phyloP scores from a whole-genome alignment of 2,797 vertebrate species.

The Ptychobarbus kaznakovi region DNA sequence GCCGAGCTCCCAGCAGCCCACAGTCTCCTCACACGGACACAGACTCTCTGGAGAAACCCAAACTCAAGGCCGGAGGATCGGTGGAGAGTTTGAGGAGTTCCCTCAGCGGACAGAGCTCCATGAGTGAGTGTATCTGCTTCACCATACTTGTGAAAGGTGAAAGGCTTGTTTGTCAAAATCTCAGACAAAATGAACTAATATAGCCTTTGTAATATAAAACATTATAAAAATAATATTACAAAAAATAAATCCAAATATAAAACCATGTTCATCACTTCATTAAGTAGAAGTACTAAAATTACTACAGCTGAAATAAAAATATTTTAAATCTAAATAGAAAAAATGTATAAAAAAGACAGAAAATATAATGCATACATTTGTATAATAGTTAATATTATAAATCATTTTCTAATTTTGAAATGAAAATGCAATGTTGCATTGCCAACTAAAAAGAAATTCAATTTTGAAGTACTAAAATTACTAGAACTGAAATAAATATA shows the following conservation, averaged over 20 bases:
- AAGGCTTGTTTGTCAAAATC: background rate
- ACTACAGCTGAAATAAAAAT: no score
- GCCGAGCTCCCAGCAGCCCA: conserved; percentile 83
- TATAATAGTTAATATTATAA: background rate
- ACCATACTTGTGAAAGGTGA: background rate
- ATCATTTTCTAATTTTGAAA: background rate
- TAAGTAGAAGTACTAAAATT: no score
- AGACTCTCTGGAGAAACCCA: conserved; percentile 90
- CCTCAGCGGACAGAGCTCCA: conserved; percentile 95
- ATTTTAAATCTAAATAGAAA: no score
- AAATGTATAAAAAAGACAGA: no score
- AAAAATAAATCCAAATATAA: background rate
- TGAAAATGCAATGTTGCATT: background rate
- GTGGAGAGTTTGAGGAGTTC: conserved; percentile 97
- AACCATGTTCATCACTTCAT: background rate
- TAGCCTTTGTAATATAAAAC: conserved; percentile 65
- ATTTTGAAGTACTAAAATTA: background rate
- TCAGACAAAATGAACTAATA: background rate
- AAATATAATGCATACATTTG: background rate
- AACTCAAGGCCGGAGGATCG: conserved; percentile 94
- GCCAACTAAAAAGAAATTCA: background rate
- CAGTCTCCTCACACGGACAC: conserved; percentile 82
- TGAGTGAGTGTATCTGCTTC: conserved; percentile 51
- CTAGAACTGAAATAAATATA: background rate
- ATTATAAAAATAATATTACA: background rate